phyloP scores from a whole-genome alignment of 2,113 vertebrate species.

The Leptobrachium ailaonicum region DNA sequence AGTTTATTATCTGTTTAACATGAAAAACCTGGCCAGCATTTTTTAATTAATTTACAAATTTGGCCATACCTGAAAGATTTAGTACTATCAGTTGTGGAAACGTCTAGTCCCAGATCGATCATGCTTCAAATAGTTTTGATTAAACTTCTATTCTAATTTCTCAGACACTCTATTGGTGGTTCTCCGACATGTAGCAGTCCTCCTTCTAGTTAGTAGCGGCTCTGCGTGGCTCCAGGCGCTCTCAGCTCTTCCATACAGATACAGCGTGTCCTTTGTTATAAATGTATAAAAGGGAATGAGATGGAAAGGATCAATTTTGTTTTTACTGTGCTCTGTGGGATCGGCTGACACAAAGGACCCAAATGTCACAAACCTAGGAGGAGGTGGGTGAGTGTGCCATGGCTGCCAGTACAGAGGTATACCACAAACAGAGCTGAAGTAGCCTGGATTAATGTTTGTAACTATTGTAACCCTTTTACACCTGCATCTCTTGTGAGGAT shows the following conservation, averaged over 20 bases:
- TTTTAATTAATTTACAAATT: too few species aligned
- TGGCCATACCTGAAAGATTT: too few species aligned
- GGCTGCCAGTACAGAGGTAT: not conserved
- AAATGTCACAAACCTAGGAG: slow-evolving; percentile 31
- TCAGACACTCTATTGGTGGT: not conserved
- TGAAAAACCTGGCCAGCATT: too few species aligned
- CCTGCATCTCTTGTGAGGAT: too few species aligned
- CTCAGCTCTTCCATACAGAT: slow-evolving; percentile 12
- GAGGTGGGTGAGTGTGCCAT: slow-evolving; percentile 9
- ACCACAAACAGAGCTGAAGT: not conserved
- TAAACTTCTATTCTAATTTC: too few species aligned
- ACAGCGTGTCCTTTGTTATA: slow-evolving; percentile 26
- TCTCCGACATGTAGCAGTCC: slow-evolving; percentile 14
- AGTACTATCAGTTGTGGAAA: too few species aligned
- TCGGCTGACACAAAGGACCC: slow-evolving; percentile 23
- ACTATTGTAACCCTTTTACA: not conserved
- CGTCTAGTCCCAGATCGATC: too few species aligned
- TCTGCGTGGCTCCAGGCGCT: slow-evolving; percentile 25
- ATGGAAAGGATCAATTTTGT: slow-evolving; percentile 41
- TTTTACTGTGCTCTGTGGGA: slow-evolving; percentile 37
- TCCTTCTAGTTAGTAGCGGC: slow-evolving; percentile 1
- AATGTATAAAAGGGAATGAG: slow-evolving; percentile 21
- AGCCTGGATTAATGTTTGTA: not conserved
- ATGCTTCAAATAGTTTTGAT: too few species aligned
- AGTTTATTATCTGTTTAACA: too few species aligned